Evolutionary conservation across 2,797 vertebrate genomes (phyloP).

Genomic region (Zonotrichia albicollis): DNA sequence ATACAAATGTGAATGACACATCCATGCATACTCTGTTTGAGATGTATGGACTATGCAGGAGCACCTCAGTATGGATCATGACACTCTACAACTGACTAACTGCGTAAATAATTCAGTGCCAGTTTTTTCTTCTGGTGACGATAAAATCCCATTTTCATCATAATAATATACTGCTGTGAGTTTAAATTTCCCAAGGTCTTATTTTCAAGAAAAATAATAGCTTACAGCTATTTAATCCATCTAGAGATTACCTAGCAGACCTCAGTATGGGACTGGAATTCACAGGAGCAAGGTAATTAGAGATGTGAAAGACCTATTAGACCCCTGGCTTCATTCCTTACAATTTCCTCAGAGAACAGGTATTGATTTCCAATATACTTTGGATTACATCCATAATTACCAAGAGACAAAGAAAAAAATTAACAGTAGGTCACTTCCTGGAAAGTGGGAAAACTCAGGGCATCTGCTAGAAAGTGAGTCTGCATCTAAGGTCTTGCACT

Average conservation of each 20-base stretch:
- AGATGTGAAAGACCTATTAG: neutral
- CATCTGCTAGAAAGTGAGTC: neutral
- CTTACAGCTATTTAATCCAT: neutral
- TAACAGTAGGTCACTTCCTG: neutral
- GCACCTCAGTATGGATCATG: neutral
- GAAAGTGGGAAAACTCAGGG: neutral
- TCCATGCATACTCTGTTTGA: neutral
- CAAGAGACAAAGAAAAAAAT: neutral
- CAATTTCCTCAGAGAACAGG: neutral
- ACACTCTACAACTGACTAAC: neutral
- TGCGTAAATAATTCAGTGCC: neutral
- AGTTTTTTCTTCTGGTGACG: neutral
- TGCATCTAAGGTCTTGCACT: neutral
- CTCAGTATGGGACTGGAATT: neutral
- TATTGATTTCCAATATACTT: neutral
- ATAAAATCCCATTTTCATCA: neutral
- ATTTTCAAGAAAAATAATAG: neutral
- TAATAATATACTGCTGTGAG: neutral
- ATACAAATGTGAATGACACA: neutral
- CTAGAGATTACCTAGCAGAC: slow-evolving; percentile 1
- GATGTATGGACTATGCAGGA: neutral
- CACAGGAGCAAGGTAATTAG: neutral
- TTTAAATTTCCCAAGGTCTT: neutral
- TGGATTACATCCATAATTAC: neutral
- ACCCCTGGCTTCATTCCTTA: neutral